Percentiles rank a stretch among this genome's conserved stretches.
Evolutionary conservation across 2,113 vertebrate genomes (phyloP).

Genomic region (Hippoglossus stenolepis): DNA sequence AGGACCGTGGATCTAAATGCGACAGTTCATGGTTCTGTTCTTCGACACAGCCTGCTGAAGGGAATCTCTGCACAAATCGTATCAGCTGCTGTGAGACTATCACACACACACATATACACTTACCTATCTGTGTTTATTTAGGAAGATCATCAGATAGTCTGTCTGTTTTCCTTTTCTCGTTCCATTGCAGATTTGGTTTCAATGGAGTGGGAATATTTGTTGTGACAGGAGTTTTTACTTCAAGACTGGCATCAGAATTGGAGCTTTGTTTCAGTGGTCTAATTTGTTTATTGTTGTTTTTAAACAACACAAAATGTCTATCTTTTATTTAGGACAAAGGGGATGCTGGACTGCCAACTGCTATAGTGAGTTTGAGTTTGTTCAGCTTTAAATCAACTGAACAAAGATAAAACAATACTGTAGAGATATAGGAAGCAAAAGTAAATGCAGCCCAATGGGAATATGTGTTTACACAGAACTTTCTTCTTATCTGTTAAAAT

Average conservation of each 20-base stretch:
- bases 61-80: constrained; percentile 97
- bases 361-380: constrained; percentile 89
- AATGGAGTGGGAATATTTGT: background rate
- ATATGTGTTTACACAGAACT: no score
- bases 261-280: no score
- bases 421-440: no score
- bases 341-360: constrained; percentile 96
- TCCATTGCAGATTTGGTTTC: background rate
- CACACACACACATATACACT: background rate
- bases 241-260: no score
- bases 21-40: constrained; percentile 90
- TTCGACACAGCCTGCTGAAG: constrained; percentile 90
- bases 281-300: background rate
- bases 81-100: constrained; percentile 91
- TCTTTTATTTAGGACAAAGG: constrained; percentile 91
- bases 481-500: no score
- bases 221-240: background rate
- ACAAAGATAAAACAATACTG: no score
- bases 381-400: background rate
- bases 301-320: background rate
- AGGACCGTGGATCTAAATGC: constrained; percentile 73
- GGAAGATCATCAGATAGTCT: no score
- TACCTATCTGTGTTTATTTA: no score
- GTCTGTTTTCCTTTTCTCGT: no score
- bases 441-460: no score